phyloP scores from a whole-genome alignment of 2,888 invertebrate genomes.

The Melanotus villosus region DNA sequence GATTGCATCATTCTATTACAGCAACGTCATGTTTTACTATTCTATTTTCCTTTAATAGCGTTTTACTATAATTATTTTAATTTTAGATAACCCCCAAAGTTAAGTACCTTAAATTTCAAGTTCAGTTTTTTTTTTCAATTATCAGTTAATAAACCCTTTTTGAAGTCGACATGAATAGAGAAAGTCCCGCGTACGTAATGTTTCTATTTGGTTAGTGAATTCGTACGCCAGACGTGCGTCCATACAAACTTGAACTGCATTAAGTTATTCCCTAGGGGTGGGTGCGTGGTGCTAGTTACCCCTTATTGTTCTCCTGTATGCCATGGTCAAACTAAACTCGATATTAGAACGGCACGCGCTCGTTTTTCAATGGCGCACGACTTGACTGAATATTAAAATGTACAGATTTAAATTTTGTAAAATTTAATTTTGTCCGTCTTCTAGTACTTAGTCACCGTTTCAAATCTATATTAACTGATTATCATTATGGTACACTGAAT shows the following conservation, averaged over 20 bases:
- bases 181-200: background rate
- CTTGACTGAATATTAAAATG: conserved; percentile 23
- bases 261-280: conserved; percentile 42
- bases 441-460: too few relatives aligned
- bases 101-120: too few relatives aligned
- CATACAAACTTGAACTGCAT: conserved; percentile 25
- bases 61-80: background rate
- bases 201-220: background rate
- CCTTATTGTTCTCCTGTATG: conserved; percentile 35
- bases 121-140: too few relatives aligned
- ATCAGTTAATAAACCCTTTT: too few relatives aligned
- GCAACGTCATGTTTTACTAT: background rate
- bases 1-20: conserved; percentile 13
- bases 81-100: background rate
- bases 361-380: conserved; percentile 26
- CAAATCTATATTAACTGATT: too few relatives aligned
- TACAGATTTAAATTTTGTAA: background rate
- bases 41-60: conserved; percentile 1
- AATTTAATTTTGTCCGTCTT: too few relatives aligned
- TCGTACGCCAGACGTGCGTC: conserved; percentile 8
- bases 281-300: conserved; percentile 38
- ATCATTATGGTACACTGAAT: too few relatives aligned
- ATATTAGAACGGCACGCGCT: conserved; percentile 39
- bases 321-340: conserved; percentile 26
- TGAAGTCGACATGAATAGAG: background rate